These are phyloP conservation scores for Pachymerium ferrugineum DNA, from an alignment of 2,888 invertebrate genomes.

Conservation along the genomic window DNA sequence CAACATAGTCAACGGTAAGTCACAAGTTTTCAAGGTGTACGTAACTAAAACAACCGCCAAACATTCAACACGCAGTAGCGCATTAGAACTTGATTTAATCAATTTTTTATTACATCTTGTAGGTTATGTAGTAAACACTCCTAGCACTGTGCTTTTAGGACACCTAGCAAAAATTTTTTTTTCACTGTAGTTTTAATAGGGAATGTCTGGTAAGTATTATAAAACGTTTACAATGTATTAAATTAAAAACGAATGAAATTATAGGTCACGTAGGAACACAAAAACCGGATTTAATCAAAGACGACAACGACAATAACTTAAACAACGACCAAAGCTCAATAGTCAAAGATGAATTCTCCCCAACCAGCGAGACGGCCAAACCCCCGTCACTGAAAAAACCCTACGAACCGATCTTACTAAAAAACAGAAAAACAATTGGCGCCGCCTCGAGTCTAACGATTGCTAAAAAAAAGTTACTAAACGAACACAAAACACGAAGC, in stretches of 20 bases:
- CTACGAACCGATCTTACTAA: background rate
- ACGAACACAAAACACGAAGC: background rate
- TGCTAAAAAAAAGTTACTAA: background rate
- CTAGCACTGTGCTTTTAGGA: background rate
- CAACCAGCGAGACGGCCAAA: background rate
- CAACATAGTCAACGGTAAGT: background rate
- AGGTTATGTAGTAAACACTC: background rate
- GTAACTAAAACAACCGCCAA: background rate
- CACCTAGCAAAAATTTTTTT: background rate
- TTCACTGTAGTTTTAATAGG: background rate
- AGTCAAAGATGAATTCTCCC: background rate
- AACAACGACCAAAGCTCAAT: background rate
- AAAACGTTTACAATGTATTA: background rate
- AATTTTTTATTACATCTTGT: background rate
- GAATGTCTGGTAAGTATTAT: background rate
- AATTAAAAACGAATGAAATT: background rate
- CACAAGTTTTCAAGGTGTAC: background rate
- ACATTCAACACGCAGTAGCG: background rate
- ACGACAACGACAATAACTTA: background rate
- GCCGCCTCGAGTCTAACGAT: background rate
- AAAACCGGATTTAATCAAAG: background rate
- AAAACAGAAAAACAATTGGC: background rate
- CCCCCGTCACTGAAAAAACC: background rate
- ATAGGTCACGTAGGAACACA: background rate
- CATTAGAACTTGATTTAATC: background rate